These are phyloP conservation scores for Plestiodon gilberti DNA, from an alignment of 2,113 vertebrate genomes.

Conservation along the genomic window DNA sequence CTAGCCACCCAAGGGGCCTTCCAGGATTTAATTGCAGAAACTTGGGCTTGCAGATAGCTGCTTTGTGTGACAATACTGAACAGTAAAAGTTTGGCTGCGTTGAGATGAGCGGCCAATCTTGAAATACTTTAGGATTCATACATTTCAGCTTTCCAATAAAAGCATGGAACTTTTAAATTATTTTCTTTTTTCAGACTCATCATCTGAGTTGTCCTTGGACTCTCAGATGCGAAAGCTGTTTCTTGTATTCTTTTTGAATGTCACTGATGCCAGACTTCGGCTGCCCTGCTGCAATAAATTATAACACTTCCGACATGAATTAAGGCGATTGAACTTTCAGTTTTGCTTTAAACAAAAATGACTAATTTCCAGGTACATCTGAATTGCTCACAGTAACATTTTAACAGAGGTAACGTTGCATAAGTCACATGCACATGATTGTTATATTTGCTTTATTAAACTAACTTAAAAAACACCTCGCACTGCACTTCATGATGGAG, in stretches of 20 bases:
- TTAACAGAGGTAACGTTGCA: slow-evolving; percentile 19
- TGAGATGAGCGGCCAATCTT: slow-evolving; percentile 68
- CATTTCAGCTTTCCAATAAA: slow-evolving; percentile 74
- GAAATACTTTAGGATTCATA: slow-evolving; percentile 70
- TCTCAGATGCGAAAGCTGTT: slow-evolving; percentile 60
- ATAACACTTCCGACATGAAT: slow-evolving; percentile 10
- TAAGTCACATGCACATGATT: not conserved
- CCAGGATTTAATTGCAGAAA: slow-evolving; percentile 74
- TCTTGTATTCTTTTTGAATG: slow-evolving; percentile 63
- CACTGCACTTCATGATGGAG: slow-evolving; percentile 14
- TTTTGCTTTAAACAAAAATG: slow-evolving; percentile 27
- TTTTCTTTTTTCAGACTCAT: slow-evolving; percentile 52
- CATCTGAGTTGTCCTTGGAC: slow-evolving; percentile 71
- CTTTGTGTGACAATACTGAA: slow-evolving; percentile 69
- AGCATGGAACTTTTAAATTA: slow-evolving; percentile 67
- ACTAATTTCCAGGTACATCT: slow-evolving; percentile 50
- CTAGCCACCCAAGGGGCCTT: slow-evolving; percentile 77
- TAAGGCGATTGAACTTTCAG: not conserved
- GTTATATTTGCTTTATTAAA: slow-evolving; percentile 10
- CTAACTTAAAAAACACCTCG: not conserved
- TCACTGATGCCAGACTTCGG: slow-evolving; percentile 50
- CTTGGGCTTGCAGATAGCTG: slow-evolving; percentile 74
- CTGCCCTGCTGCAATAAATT: slow-evolving; percentile 44
- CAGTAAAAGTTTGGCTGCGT: slow-evolving; percentile 64
- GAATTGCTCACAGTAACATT: slow-evolving; percentile 24